Evolutionary conservation across 1,140 invertebrate species (phyloP), one percentile per base, ranked within the genome.

Genomic region (Trichonephila inaurata): DNA sequence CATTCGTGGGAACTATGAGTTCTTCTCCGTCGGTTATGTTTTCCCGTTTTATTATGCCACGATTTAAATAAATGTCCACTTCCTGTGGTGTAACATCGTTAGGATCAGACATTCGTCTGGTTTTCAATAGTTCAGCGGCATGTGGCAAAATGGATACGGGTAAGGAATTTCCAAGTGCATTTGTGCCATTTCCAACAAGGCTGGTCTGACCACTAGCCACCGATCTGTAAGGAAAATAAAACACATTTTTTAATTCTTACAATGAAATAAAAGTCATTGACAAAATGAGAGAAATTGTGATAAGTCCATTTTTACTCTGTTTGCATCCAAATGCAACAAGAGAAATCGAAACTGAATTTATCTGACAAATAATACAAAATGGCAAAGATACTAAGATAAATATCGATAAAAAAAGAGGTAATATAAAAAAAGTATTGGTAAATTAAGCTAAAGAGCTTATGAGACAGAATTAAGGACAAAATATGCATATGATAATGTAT

Each of bases 51-150:
- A 92, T 58, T n/a, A 83, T n/a, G 2, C 61, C 18, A 66, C 72
- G 77, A n/a, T 85, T 85, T 28, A 92, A 51, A 18, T 85, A 92
- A 58, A 92, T 62, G 60, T 92, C 90, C 33, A 92, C 82, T 28
- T 92, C 90, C 51, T 92, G 90, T 14, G 81, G n/a, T 19, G 90
- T 58, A 44, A 92, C 33, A 16, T 92, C 90, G 28, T 85, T 85
- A 14, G 44, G 83, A 58, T 83, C 90, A 5, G 81, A 64, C 1
- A 85, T 62, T 1, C 81, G 58, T 14, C 69, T 64, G 51, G 85
- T 92, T 66, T 58, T 83, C 40, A 92, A 24, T 6, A 85, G 16
- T 58, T 66, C 90, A 61, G 90, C 90, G n/a, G 90, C 90, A 85
- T 92, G 77, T 18, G 90, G 81, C 40, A 66, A 58, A 44, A 92